Evolutionary conservation across 2,888 invertebrate species (phyloP), one percentile per base, ranked within the genome.

Genomic region (Xestia c-nigrum): DNA sequence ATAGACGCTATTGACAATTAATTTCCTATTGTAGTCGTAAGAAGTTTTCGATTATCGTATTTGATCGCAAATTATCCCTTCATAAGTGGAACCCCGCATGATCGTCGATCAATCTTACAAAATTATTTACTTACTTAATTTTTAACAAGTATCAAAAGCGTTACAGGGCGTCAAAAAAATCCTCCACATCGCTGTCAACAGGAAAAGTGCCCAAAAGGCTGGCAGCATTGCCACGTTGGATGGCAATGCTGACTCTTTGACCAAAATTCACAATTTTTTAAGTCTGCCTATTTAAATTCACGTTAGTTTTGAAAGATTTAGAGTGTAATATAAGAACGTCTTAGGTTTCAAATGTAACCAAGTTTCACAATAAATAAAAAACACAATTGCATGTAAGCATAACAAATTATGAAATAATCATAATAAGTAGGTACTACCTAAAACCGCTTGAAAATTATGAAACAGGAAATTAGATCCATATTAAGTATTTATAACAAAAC

Each of bases 1-100:
- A 85, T 83, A 78, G 82, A 79, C 68, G 68, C 71, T 78, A 88
- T 88, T 88, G 89, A 86, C 80, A 83, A 83, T 88, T 88, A 88
- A 89, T 85, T 86, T 80, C 65, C 78, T 81, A 83, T 89, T 87
- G 78, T 74, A 69, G 46, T 72, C 61, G 72, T 76, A 84, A 81
- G 84, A 73, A 87, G 52, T 65, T 43, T 47, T 64, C 78, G 50
- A 72, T 80, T 77, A 76, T 70, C 55, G 74, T 77, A 72, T 76
- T 85, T 74, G 77, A 66, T 12, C 70, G 65, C 72, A 77, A 77
- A 74, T 81, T 74, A 77, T 72, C 59, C 31, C n/a, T 69, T 43
- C 43, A 31, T 65, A 31, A 5, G 12, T 12, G 66, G 10, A 19
- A 1, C 24, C 61, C 43, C 24, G 38, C 19, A 71, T 19, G n/a